phyloP scores from a whole-genome alignment of 1,140 invertebrate species.

The Myzus persicae region DNA sequence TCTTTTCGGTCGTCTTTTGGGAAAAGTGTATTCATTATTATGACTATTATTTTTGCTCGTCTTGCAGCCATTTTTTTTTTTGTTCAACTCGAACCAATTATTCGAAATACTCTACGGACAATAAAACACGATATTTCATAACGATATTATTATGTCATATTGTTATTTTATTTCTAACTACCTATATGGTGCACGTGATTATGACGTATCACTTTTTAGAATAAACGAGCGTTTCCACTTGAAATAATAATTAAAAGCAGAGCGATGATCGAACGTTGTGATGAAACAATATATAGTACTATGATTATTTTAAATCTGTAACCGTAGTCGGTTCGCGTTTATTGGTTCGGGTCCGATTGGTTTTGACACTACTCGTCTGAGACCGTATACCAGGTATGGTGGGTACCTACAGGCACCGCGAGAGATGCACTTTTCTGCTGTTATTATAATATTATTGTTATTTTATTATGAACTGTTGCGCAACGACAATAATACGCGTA shows the following conservation, averaged over 20 bases:
- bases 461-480: background rate
- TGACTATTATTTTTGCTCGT: background rate
- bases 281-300: background rate
- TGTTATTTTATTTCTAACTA: background rate
- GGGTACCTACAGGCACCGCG: too few species aligned
- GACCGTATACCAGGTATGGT: background rate
- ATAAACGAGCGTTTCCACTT: background rate
- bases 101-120: background rate
- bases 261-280: background rate
- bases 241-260: background rate
- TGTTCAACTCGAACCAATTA: background rate
- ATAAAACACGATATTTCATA: background rate
- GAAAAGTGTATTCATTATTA: background rate
- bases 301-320: background rate
- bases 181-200: background rate
- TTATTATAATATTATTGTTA: background rate
- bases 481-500: background rate
- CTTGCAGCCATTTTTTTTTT: background rate
- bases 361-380: background rate
- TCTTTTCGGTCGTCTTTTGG: background rate
- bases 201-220: background rate
- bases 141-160: background rate
- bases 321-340: background rate
- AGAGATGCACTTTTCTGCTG: background rate
- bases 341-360: background rate